These are phyloP conservation scores for Cyphomyrus plagiostoma DNA, from an alignment of 2,113 vertebrate genomes.

Conservation along the genomic window DNA sequence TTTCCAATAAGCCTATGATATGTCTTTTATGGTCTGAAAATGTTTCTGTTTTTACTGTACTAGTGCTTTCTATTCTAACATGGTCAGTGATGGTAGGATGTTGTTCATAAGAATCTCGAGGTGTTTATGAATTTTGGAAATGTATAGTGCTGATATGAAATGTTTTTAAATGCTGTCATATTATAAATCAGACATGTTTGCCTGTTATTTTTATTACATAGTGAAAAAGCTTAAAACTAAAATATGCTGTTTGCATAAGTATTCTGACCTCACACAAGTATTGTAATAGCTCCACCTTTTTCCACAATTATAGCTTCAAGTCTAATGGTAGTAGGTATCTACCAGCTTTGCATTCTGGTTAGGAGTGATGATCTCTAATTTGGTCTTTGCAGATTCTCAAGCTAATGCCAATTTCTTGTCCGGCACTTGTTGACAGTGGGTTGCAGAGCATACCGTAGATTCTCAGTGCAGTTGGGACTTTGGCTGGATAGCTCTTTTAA, in stretches of 20 bases:
- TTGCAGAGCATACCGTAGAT: not conserved
- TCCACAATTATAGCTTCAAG: not conserved
- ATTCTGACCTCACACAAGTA: not conserved
- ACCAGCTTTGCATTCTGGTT: not conserved
- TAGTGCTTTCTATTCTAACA: not conserved
- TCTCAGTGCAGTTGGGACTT: not conserved
- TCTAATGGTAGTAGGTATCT: not conserved
- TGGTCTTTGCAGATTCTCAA: not conserved
- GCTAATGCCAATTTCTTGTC: not conserved
- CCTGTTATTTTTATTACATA: not conserved
- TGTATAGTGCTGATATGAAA: not conserved
- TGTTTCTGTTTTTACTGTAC: too few relatives aligned
- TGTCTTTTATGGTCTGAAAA: not conserved
- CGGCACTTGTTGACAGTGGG: not conserved
- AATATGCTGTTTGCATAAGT: not conserved
- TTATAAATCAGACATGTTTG: not conserved
- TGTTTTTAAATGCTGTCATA: not conserved
- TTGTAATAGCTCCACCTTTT: not conserved
- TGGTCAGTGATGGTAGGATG: not conserved
- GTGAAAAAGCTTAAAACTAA: not conserved
- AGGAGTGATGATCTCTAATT: not conserved
- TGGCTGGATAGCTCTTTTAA: not conserved
- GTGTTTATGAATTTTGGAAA: not conserved
- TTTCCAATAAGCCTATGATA: not conserved
- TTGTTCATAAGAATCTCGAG: not conserved